Conservation (phyloP, 2,888 invertebrate species). For the Seira sanloemensis region DNA sequence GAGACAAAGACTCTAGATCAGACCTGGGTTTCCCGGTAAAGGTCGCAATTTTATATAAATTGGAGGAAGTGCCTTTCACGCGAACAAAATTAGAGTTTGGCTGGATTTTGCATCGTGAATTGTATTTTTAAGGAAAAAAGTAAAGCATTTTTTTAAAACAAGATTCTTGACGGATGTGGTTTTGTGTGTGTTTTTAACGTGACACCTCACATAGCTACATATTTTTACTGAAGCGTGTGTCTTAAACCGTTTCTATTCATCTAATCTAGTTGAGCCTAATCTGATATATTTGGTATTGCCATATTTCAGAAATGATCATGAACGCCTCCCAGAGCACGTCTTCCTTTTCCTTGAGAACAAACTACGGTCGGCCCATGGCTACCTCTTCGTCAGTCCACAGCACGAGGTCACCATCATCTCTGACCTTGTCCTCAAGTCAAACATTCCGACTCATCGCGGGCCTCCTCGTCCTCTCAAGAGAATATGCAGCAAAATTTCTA, state of each 20-base stretch:
- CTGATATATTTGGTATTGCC: not conserved
- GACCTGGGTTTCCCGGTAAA: not conserved
- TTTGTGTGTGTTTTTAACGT: not conserved
- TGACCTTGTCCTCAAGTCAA: slow-evolving; percentile 34
- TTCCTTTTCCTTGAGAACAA: slow-evolving; percentile 19
- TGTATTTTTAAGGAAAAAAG: too few relatives aligned
- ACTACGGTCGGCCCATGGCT: slow-evolving; percentile 2
- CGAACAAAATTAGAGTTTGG: not conserved
- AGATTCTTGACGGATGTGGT: not conserved
- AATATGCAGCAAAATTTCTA: not conserved
- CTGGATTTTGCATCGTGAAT: not conserved
- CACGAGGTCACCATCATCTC: slow-evolving; percentile 28
- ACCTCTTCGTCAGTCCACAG: slow-evolving; percentile 10
- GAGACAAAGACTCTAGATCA: too few relatives aligned
- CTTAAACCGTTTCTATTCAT: not conserved
- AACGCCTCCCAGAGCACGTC: slow-evolving; percentile 36
- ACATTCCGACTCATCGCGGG: slow-evolving; percentile 51
- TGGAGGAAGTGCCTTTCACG: not conserved
- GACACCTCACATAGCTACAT: not conserved
- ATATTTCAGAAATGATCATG: slow-evolving; percentile 22
- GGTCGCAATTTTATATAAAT: not conserved
- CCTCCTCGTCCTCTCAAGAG: slow-evolving; percentile 50
- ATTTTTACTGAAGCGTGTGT: not conserved
- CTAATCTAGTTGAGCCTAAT: not conserved
- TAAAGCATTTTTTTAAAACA: not conserved